Evolutionary conservation across 1,140 invertebrate genomes (phyloP), one percentile per base, ranked within the genome.

Genomic region (Thalassaphorura encarpata): DNA sequence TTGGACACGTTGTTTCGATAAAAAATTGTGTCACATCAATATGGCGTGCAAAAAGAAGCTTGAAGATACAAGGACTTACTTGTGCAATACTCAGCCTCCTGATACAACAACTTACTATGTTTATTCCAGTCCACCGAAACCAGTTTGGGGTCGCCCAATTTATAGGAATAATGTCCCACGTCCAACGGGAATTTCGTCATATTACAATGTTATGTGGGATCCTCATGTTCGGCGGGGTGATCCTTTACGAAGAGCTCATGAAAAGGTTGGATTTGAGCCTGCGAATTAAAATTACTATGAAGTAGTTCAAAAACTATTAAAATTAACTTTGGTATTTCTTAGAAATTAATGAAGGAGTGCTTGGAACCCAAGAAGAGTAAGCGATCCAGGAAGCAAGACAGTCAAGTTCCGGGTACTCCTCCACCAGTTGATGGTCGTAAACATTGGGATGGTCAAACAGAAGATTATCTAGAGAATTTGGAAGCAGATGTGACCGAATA

Each of bases 131-230:
- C 48, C 48, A 39, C 48, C 48, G n/a, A 21, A 51, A 29, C 48
- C 48, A 6, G 28, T 51, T 16, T 51, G 48, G 48, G 29, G 48
- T 27, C 26, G 48, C 6, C 48, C 48, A 39, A 39, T 27, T 13
- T 51, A 51, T 36, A 26, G 48, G 16, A 11, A 51, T 29, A 51
- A 51, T 23, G 48, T 51, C 8, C 48, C 48, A 51, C 28, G 48
- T n/a, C n/a, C n/a, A n/a, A n/a, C n/a, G n/a, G n/a, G n/a, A n/a
- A n/a, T n/a, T 24, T 58, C 60, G 40, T 52, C 58, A 18, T 64
- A 64, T 52, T 64, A 56, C 42, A 64, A 64, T 28, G 18, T 64
- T 0, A 56, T 56, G 53, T 64, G 63, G 63, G 63, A 64, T 57
- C 59, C 56, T 50, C 56, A 56, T 52, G 54, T 64, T 6, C 48